Evolutionary conservation across 2,797 vertebrate genomes (phyloP), one percentile per base, ranked within the genome.

Genomic region (Aphelocoma californica): DNA sequence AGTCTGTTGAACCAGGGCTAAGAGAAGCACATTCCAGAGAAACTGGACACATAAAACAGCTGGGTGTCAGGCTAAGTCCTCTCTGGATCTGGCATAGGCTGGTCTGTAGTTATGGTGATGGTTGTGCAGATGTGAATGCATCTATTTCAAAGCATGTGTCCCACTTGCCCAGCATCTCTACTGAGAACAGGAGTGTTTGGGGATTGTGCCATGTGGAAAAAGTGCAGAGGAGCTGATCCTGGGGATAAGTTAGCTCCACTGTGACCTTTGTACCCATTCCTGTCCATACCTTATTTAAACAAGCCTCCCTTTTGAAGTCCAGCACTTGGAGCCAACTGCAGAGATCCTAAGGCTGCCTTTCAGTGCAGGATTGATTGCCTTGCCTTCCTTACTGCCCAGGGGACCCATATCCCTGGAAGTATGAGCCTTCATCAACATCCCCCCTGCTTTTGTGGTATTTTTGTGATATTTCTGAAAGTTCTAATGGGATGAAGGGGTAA

Each of bases 91-190:
- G 77, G 31, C 28, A 3, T 0, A 28, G 58, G 72, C 53, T 71
- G 25, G 15, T 19, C 54, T 56, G 0, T 32, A 20, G 62, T 18
- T 72, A 10, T 0, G 14, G 36, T 34, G 67, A 18, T 42, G 60
- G 28, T 34, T 38, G 54, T 10, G 16, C 92, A 73, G 38, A 13
- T 42, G 23, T 51, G 44, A 62, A 25, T 18, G n/a, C 44, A 25
- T 10, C 32, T 48, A 0, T 54, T 20, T 73, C 71, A 44, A 20
- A 78, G 50, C 1, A 1, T 7, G 21, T 38, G 77, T 45, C 70
- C 34, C 34, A 3, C n/a, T 67, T 83, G 45, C 51, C 31, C 53
- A 32, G 23, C 29, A 12, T 56, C 50, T 72, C 45, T 81, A 0
- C 61, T 86, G 67, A 85, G 81, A 82, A 7, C 6, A 86, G n/a